Base-by-base conservation (phyloP, 1,140 invertebrate genomes). In the Drosophila mauritiana region DNA sequence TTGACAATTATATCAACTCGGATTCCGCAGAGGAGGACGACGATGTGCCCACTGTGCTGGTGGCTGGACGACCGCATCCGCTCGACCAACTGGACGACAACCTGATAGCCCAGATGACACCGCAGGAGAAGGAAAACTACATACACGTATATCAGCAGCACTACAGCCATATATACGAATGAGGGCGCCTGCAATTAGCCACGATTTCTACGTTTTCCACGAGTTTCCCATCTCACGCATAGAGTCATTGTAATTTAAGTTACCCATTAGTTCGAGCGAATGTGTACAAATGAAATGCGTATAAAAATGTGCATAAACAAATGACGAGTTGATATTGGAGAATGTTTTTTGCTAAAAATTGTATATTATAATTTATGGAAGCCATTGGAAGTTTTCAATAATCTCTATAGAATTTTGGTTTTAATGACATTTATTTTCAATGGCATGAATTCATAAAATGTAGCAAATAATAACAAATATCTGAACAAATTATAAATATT, bases 141-240 rank as follows among this genome's bases (percentile, higher is more conserved):
- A 98, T 98, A 80, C 96, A 98, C 92, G 94, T 97, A 10, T 98
- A 98, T 91, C 97, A 98, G 93, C 97, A 99, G 92, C 96, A 97
- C 92, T 98, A 98, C 91, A 96, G 96, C 68, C 95, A 96, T 90
- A 96, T 97, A 93, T 96, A 96, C 78, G 91, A 92, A 80, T 92
- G 65, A 85, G 61, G 31, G 17, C 46, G 13, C 37, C 37, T 43
- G 54, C 54, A 54, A 52, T 68, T 43, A 40, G 13, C n/a, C 6
- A 7, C 63, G 40, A 46, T 59, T 45, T 39, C 46, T 51, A 3
- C 56, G 40, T 62, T 59, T 48, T 39, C 46, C 55, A 5, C 11
- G 20, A 22, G 25, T 53, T 52, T 36, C 27, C 48, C 34, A 10
- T 22, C n/a, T 59, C 17, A 56, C 43, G 39, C 51, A 34, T 70